Evolutionary conservation across 2,113 vertebrate genomes (phyloP).

Genomic region (Carlito syrichta): DNA sequence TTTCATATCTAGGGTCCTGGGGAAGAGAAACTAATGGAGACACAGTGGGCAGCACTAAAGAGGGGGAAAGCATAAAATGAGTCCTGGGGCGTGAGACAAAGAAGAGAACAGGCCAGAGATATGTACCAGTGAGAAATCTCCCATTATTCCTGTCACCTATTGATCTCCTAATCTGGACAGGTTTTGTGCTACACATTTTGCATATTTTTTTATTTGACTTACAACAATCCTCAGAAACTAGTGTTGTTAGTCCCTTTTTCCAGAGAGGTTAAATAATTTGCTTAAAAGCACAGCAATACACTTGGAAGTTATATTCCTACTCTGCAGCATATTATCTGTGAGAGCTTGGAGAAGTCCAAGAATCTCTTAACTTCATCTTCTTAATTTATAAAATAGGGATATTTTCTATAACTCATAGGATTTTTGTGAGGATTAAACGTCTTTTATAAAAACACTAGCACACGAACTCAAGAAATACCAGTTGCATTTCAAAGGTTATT

Average conservation of each 20-base stretch:
- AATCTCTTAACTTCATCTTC: not conserved
- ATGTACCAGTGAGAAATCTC: not conserved
- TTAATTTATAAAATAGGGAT: not conserved
- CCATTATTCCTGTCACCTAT: not conserved
- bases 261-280: not conserved
- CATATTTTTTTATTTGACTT: not conserved
- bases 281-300: not conserved
- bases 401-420: not conserved
- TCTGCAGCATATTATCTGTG: not conserved
- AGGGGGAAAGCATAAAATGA: not conserved
- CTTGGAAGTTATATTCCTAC: not conserved
- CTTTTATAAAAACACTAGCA: not conserved
- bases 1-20: not conserved
- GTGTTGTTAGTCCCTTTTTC: not conserved
- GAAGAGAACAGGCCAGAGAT: not conserved
- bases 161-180: not conserved
- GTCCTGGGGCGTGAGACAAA: not conserved
- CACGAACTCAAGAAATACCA: not conserved
- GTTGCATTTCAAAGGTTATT: not conserved
- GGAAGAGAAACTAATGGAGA: not conserved
- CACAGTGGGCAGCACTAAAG: not conserved
- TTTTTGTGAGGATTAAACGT: not conserved
- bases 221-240: not conserved
- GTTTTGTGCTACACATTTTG: not conserved
- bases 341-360: not conserved